Evolutionary conservation across 1,140 invertebrate species (phyloP), one percentile per base, ranked within the genome.

Genomic region (Papilio aristodemus): DNA sequence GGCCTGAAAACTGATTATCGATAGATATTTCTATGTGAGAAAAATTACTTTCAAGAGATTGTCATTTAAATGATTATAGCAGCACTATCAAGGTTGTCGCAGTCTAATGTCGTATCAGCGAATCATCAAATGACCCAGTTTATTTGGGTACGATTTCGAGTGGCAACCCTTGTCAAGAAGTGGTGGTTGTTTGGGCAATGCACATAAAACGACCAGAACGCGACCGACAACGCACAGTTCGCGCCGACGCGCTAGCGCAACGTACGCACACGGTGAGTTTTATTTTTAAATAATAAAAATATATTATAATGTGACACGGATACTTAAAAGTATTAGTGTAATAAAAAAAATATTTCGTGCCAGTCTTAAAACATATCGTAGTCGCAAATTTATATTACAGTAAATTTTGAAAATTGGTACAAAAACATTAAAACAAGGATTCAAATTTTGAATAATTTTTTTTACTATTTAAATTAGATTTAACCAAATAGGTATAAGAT

Each of bases 231-330:
- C 19, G 11, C 74, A 72, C 86, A 90, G 85, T 89, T 71, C 80
- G 85, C 83, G 81, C 77, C 68, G 67, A 76, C 79, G 74, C 79
- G 83, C 79, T 78, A 78, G 82, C 83, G 78, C 74, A 78, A 71
- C 79, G 84, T 84, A 85, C 85, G 84, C 78, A 85, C 71, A 78
- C 87, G 87, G 87, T 89, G 86, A 90, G 87, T 90, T 79, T 17
- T 58, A 72, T 71, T 71, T 71, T 38, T 37, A 37, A 38, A 10
- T 36, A 59, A 10, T 9, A 38, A 7, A 62, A 37, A 62, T 19
- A 17, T 37, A 17, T 11, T 4, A 36, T 62, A 36, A 62, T 50
- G n/a, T n/a, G 64, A 66, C 63, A 71, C 69, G 43, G 19, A 68
- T 19, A 57, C n/a, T 50, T 36, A 67, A 62, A 60, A 66, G 63